Percentiles rank a stretch among this genome's conserved stretches.
These are phyloP conservation scores for Lottia scabra DNA, from an alignment of 2,888 invertebrate genomes.

Conservation along the genomic window DNA sequence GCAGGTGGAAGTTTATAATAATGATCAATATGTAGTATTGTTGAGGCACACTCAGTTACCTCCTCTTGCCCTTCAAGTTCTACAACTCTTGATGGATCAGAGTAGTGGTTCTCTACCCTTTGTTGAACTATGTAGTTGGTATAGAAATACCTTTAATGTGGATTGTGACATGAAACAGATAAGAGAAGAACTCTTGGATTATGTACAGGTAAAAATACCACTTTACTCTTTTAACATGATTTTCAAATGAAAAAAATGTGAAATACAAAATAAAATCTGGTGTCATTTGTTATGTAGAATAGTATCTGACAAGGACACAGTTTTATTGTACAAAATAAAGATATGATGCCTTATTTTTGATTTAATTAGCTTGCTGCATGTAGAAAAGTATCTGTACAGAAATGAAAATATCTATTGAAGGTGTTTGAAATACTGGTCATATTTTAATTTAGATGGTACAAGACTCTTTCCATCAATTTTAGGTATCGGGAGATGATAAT, in stretches of 20 bases:
- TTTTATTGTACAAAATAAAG: too few species aligned
- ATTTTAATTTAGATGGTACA: too few species aligned
- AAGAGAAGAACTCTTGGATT: slow-evolving; percentile 55
- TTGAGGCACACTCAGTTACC: slow-evolving; percentile 73
- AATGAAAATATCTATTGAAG: too few species aligned
- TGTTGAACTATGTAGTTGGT: slow-evolving; percentile 56
- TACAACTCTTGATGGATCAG: slow-evolving; percentile 75
- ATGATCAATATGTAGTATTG: slow-evolving; percentile 70
- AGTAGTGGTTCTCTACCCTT: slow-evolving; percentile 69
- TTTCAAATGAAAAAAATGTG: too few species aligned
- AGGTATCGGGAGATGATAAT: slow-evolving; percentile 56
- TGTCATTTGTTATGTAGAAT: too few species aligned
- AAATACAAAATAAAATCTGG: too few species aligned
- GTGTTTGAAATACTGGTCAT: too few species aligned
- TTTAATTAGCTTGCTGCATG: too few species aligned
- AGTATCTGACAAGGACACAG: too few species aligned
- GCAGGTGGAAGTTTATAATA: slow-evolving; percentile 71
- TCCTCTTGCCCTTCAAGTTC: slow-evolving; percentile 72
- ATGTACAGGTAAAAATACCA: slow-evolving; percentile 52
- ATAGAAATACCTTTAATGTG: slow-evolving; percentile 50
- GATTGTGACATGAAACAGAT: slow-evolving; percentile 52
- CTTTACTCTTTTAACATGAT: neutral
- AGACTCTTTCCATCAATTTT: neutral
- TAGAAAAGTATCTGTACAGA: too few species aligned
- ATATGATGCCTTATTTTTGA: too few species aligned